Evolutionary conservation across 2,113 vertebrate genomes (phyloP), one percentile per base, ranked within the genome.

Genomic region (Syrmaticus mikado): DNA sequence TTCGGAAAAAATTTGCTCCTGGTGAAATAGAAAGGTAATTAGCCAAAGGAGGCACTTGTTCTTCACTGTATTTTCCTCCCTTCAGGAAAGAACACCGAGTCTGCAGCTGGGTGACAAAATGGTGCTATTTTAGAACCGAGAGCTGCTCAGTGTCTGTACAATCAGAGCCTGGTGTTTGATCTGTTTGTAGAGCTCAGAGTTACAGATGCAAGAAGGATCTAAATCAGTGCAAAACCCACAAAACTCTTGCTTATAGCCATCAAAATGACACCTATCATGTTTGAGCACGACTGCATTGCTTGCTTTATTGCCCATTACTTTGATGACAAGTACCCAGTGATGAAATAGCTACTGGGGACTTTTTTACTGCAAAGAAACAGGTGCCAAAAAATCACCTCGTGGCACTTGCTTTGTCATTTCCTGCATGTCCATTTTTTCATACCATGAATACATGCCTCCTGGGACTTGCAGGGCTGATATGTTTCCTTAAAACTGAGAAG

Each of bases 1-100:
- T 28, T 77, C 88, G 66, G 82, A 96, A 87, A 62, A 80, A 53
- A 34, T 65, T 85, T 8, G 3, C 70, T 77, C 55, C 79, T 50
- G 53, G 16, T 71, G 96, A 91, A 68, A 53, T 55, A 79, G 92
- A 94, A 94, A 96, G 96, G 94, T 96, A 96, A 95, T 90, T 91
- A 85, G 40, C 57, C 80, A 40, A 79, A 76, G 41, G 17, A 28
- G 38, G 20, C 32, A n/a, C 58, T 91, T 79, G 38, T 45, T 82
- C 77, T 53, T 46, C 78, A 36, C 24, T 82, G 22, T 65, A 9
- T 92, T 92, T 89, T 58, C 36, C 38, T 68, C 21, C 2, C n/a
- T 65, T 10, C 16, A 24, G 60, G 55, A 71, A 50, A 5, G 38
- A 91, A 43, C 21, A 48, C 21, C 20, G 70, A 83, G 46, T 53